phyloP scores from a whole-genome alignment of 1,140 invertebrate species.

The Chironomus striatipennis region DNA sequence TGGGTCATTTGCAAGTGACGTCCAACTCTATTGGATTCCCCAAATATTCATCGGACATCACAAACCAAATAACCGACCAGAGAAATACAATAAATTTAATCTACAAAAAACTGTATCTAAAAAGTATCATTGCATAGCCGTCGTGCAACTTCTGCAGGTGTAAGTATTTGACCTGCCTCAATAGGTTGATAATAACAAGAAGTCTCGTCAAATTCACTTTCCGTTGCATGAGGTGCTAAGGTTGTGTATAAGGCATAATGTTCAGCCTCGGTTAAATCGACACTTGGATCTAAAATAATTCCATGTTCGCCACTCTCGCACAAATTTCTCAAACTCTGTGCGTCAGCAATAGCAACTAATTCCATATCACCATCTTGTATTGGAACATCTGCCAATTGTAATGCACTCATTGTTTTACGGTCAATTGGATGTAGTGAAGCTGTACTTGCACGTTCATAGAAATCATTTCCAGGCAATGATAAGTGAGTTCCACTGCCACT shows the following conservation, averaged over 20 bases:
- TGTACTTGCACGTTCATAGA: constrained; percentile 36
- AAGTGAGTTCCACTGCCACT: constrained; percentile 29
- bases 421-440: constrained; percentile 35
- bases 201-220: constrained; percentile 77
- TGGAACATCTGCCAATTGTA: constrained; percentile 39
- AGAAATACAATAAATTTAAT: not conserved
- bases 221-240: constrained; percentile 71
- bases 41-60: no score
- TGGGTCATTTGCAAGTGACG: no score
- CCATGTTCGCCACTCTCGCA: constrained; percentile 37
- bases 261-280: constrained; percentile 71
- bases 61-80: not conserved
- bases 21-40: no score
- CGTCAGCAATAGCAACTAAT: constrained; percentile 39
- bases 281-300: constrained; percentile 39
- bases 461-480: constrained; percentile 25
- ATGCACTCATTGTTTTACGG: constrained; percentile 36
- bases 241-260: constrained; percentile 77
- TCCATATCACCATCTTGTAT: constrained; percentile 40
- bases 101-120: not conserved
- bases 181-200: constrained; percentile 78
- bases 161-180: constrained; percentile 55
- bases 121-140: not conserved
- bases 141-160: constrained; percentile 30
- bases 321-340: constrained; percentile 37